Evolutionary conservation across 2,888 invertebrate species (phyloP).

Genomic region (Plagodis dolabraria): DNA sequence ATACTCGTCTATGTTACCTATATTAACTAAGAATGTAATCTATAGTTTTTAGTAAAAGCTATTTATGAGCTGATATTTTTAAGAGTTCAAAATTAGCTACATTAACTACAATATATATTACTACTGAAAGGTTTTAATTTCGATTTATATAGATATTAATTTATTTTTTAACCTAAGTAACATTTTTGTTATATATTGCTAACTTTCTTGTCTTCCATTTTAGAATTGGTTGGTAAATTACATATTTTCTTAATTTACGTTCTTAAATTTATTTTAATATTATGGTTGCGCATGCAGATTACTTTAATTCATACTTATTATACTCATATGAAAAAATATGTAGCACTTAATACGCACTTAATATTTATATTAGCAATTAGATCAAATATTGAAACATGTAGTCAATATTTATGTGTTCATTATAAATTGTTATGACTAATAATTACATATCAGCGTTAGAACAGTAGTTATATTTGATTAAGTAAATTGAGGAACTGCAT

Average conservation of each 20-base stretch:
- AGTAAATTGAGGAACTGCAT: conserved; percentile 41
- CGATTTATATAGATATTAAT: too few relatives aligned
- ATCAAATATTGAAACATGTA: conserved; percentile 24
- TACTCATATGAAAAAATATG: conserved; percentile 8
- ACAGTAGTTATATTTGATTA: conserved; percentile 36
- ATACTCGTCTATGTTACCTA: too few relatives aligned
- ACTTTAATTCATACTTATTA: conserved; percentile 13
- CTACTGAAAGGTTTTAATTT: too few relatives aligned
- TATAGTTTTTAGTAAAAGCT: too few relatives aligned
- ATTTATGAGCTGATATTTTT: too few relatives aligned
- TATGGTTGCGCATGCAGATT: background rate
- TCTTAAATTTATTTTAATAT: conserved; percentile 8
- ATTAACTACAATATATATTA: too few relatives aligned
- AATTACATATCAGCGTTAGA: conserved; percentile 35
- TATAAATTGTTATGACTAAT: conserved; percentile 36
- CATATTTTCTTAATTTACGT: conserved; percentile 4
- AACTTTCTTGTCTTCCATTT: too few relatives aligned
- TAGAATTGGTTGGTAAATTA: background rate
- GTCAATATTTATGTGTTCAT: conserved; percentile 29
- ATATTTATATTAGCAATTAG: conserved; percentile 17
- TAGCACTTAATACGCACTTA: conserved; percentile 23
- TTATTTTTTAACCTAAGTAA: too few relatives aligned
- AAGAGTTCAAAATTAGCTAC: too few relatives aligned
- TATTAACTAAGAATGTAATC: too few relatives aligned
- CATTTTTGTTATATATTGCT: too few relatives aligned